Evolutionary conservation across 2,113 vertebrate species (phyloP).

Genomic region (Corvus hawaiiensis): DNA sequence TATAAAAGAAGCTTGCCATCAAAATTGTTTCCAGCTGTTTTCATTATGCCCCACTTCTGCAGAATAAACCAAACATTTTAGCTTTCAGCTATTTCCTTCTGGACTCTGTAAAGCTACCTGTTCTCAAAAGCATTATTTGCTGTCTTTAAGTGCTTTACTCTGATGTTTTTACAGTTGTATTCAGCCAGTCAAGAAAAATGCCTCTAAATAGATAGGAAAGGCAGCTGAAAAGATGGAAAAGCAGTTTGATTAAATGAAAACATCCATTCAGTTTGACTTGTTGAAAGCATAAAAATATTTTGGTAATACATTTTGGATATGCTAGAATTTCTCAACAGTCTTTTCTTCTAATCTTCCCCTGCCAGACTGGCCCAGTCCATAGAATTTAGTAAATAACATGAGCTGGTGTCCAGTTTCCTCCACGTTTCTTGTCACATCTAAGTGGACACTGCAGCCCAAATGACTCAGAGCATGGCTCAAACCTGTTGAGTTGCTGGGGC

Average conservation of each 20-base stretch:
- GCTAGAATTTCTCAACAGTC: neutral
- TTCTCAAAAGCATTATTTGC: constrained; percentile 51
- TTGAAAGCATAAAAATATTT: neutral
- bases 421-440: neutral
- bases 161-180: constrained; percentile 15
- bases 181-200: neutral
- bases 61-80: constrained; percentile 60
- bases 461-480: neutral
- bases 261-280: neutral
- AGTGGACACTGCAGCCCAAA: neutral
- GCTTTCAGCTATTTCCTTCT: constrained; percentile 59
- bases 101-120: constrained; percentile 61
- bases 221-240: neutral
- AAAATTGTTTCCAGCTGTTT: constrained; percentile 56
- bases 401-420: neutral
- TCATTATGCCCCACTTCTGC: constrained; percentile 27
- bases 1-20: constrained; percentile 15
- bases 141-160: constrained; percentile 36
- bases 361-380: neutral
- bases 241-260: constrained; percentile 2
- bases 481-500: neutral
- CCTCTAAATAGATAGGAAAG: neutral
- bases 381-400: neutral
- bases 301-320: neutral
- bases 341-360: neutral